Percentiles rank a stretch among this genome's conserved stretches.
Conservation (phyloP, 1,140 invertebrate genomes). For the Lasioglossum baleicum region DNA sequence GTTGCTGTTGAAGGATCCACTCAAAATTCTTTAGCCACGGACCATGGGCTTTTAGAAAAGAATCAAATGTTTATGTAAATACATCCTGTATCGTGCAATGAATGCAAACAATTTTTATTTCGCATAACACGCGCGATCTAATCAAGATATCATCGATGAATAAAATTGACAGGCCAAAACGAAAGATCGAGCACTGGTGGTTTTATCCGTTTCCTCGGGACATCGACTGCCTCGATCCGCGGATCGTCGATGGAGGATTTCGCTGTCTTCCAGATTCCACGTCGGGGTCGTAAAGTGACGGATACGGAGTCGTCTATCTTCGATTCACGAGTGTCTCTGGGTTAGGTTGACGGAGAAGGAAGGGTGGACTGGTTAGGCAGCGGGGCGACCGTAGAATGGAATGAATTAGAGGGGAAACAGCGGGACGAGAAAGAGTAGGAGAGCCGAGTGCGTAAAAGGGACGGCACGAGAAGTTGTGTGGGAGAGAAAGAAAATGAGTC, state of each 20-base stretch:
- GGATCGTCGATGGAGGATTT: background rate
- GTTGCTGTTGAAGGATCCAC: no score
- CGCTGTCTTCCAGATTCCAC: background rate
- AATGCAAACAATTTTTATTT: no score
- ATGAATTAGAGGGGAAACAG: slow-evolving; percentile 33
- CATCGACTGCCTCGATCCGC: background rate
- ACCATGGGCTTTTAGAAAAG: no score
- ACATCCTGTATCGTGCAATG: no score
- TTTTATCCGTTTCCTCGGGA: no score
- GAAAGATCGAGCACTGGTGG: no score
- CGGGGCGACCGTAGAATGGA: background rate
- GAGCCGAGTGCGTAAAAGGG: slow-evolving; percentile 18
- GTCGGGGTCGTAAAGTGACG: background rate
- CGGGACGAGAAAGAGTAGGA: background rate
- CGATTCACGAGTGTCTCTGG: slow-evolving; percentile 6
- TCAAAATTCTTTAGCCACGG: no score
- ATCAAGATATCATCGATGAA: no score
- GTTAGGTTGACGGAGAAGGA: slow-evolving; percentile 1
- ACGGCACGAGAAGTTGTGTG: background rate
- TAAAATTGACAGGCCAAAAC: no score
- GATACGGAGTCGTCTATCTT: background rate
- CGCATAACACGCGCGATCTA: no score
- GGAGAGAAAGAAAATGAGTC: background rate
- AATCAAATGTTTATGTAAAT: no score
- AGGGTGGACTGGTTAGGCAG: slow-evolving; percentile 18